A percentile compares a stretch with the other conserved stretches of the same genome.
Conservation (phyloP, 2,113 vertebrate genomes). For the Cynopterus brachyotis region DNA sequence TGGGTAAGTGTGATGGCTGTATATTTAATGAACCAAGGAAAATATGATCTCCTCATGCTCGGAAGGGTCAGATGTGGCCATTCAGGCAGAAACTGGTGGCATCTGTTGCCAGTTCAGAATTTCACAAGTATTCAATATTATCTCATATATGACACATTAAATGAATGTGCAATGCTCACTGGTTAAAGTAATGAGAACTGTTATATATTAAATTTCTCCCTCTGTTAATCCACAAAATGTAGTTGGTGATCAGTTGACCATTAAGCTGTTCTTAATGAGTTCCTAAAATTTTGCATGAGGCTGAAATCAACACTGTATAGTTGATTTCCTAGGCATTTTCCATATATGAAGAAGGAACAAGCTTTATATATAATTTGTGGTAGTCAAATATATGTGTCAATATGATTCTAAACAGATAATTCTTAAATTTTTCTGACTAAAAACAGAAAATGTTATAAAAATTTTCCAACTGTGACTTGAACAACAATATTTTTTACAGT, state of each 20-base stretch:
- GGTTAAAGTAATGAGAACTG: slow-evolving; percentile 32
- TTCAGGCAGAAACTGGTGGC: slow-evolving; percentile 68
- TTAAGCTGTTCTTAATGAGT: slow-evolving; percentile 25
- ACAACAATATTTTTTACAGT: neutral
- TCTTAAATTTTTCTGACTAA: neutral
- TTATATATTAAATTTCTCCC: slow-evolving; percentile 52
- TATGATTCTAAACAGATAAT: neutral
- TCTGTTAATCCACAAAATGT: slow-evolving; percentile 48
- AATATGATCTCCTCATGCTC: slow-evolving; percentile 56
- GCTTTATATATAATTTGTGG: neutral
- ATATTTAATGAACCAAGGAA: slow-evolving; percentile 69
- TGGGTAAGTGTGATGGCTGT: slow-evolving; percentile 41
- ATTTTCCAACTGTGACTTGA: neutral
- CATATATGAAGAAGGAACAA: neutral
- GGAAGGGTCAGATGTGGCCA: slow-evolving; percentile 62
- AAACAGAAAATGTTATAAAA: neutral
- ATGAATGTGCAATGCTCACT: slow-evolving; percentile 55
- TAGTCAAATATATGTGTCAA: neutral
- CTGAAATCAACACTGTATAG: neutral
- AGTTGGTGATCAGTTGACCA: slow-evolving; percentile 17
- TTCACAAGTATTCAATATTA: slow-evolving; percentile 60
- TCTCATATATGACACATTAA: slow-evolving; percentile 54
- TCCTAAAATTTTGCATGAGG: neutral
- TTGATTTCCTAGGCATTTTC: neutral
- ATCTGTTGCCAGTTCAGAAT: slow-evolving; percentile 68